These are phyloP conservation scores for Onthophagus sagittarius DNA, from an alignment of 2,888 invertebrate genomes.

Conservation along the genomic window DNA sequence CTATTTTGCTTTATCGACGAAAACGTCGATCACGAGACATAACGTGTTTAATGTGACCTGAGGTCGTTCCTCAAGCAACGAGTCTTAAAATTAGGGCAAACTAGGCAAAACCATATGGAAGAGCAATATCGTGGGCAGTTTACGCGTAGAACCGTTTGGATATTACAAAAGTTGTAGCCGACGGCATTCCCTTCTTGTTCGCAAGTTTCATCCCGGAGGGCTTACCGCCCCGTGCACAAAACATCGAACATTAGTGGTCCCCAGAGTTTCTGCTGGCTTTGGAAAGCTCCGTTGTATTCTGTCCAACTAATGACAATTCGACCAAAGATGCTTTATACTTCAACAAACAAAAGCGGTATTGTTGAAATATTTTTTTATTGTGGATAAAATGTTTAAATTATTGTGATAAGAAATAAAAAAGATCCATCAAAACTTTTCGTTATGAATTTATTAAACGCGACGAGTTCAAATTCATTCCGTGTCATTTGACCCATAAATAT, in stretches of 20 bases:
- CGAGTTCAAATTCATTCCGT: slow-evolving; percentile 19
- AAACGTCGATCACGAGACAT: not conserved
- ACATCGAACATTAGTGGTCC: slow-evolving; percentile 5
- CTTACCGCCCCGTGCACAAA: not conserved
- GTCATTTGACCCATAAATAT: slow-evolving; percentile 21
- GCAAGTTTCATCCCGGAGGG: slow-evolving; percentile 3
- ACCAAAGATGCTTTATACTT: not conserved
- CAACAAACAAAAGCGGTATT: not conserved
- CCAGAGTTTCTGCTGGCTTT: slow-evolving; percentile 3
- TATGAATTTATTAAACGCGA: not conserved
- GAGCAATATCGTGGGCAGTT: slow-evolving; percentile 4
- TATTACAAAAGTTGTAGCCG: slow-evolving; percentile 8
- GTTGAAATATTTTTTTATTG: not conserved
- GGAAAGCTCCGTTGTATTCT: not conserved
- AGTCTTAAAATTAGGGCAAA: slow-evolving; percentile 5
- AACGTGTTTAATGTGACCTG: not conserved
- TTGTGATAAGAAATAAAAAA: not conserved
- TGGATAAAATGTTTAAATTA: not conserved
- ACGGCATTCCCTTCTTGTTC: slow-evolving; percentile 8
- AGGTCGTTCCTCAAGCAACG: not conserved
- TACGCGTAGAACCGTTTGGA: slow-evolving; percentile 10
- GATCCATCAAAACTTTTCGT: not conserved
- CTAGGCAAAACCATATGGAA: slow-evolving; percentile 11
- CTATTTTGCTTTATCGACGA: not conserved
- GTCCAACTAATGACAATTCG: slow-evolving; percentile 1